Evolutionary conservation across 2,888 invertebrate genomes (phyloP).

Genomic region (Napeogenes sylphis): DNA sequence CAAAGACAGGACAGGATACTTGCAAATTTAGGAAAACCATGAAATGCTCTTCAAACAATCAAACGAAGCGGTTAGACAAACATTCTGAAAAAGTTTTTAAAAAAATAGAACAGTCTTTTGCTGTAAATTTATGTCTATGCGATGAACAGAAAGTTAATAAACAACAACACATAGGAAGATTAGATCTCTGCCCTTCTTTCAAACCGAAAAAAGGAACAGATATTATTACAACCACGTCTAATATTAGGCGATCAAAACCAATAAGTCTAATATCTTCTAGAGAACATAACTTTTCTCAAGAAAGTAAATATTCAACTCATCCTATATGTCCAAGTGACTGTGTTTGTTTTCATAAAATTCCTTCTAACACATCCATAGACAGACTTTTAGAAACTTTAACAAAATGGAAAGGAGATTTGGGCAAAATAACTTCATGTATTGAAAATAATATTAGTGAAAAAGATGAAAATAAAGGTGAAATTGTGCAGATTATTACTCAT

Average conservation of each 20-base stretch:
- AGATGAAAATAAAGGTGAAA: slow-evolving; percentile 13
- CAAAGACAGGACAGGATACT: slow-evolving; percentile 1
- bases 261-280: slow-evolving; percentile 32
- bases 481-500: neutral
- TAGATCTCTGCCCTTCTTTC: slow-evolving; percentile 15
- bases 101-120: slow-evolving; percentile 43
- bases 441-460: slow-evolving; percentile 22
- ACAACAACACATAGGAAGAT: slow-evolving; percentile 19
- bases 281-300: slow-evolving; percentile 30
- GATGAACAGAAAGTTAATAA: slow-evolving; percentile 39
- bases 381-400: slow-evolving; percentile 50
- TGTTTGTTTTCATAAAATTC: slow-evolving; percentile 58
- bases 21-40: slow-evolving; percentile 12
- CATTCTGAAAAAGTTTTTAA: slow-evolving; percentile 27
- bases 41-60: slow-evolving; percentile 17
- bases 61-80: slow-evolving; percentile 22
- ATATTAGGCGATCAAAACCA: slow-evolving; percentile 44
- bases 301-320: slow-evolving; percentile 22
- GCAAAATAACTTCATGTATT: slow-evolving; percentile 7
- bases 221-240: slow-evolving; percentile 32
- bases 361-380: slow-evolving; percentile 62
- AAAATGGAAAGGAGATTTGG: slow-evolving; percentile 29
- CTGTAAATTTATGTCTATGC: slow-evolving; percentile 62
- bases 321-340: slow-evolving; percentile 43
- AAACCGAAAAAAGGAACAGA: slow-evolving; percentile 36